Evolutionary conservation across 2,888 invertebrate species (phyloP).

Genomic region (Phlogophora meticulosa): DNA sequence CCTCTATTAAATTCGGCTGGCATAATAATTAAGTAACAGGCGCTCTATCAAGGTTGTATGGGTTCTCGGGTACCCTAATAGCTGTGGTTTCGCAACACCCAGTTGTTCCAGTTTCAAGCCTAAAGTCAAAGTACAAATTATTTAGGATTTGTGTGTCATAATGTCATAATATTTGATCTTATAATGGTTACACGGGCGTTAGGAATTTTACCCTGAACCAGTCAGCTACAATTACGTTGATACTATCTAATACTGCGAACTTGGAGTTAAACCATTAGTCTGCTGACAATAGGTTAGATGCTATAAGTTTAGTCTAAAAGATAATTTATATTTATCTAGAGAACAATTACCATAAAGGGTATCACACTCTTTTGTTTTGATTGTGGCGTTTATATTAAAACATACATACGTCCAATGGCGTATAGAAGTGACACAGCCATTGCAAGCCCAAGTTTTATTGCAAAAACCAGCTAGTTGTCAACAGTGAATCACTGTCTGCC

Average conservation of each 20-base stretch:
- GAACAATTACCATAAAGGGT: constrained; percentile 29
- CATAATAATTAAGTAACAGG: constrained; percentile 91
- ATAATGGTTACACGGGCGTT: constrained; percentile 72
- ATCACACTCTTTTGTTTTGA: constrained; percentile 24
- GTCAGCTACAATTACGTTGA: constrained; percentile 56
- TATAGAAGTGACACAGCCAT: constrained; percentile 18
- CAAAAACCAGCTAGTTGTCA: constrained; percentile 63
- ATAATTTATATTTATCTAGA: constrained; percentile 32
- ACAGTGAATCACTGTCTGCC: constrained; percentile 74
- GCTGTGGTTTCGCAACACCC: constrained; percentile 79
- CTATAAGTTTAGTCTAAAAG: constrained; percentile 39
- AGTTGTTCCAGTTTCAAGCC: constrained; percentile 83
- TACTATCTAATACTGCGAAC: constrained; percentile 58
- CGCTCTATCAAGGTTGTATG: constrained; percentile 84
- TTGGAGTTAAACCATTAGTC: constrained; percentile 42
- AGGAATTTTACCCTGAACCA: constrained; percentile 76
- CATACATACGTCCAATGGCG: constrained; percentile 10
- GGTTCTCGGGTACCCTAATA: constrained; percentile 86
- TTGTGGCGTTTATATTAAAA: constrained; percentile 25
- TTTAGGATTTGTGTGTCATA: constrained; percentile 84
- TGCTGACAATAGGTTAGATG: constrained; percentile 34
- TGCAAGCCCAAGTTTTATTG: constrained; percentile 46
- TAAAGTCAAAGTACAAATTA: constrained; percentile 88
- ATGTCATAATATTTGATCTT: constrained; percentile 81
- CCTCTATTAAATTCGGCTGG: constrained; percentile 86